Conservation (phyloP, 2,113 vertebrate genomes). For the Chaetodon auriga region DNA sequence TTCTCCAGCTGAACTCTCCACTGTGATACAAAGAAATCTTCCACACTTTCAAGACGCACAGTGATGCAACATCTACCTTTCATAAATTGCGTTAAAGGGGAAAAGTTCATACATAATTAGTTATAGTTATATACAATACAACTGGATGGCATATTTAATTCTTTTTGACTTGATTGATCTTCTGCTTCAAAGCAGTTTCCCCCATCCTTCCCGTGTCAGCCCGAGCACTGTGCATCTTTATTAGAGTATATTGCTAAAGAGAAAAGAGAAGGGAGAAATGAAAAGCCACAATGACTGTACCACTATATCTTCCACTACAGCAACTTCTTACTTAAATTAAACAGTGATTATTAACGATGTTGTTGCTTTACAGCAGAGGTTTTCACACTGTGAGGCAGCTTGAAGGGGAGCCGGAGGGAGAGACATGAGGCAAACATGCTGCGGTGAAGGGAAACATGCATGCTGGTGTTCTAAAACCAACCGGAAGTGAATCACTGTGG, state of each 20-base stretch:
- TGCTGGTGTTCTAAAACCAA: neutral
- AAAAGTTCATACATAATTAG: conserved; percentile 1
- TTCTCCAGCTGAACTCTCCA: neutral
- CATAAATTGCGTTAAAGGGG: neutral
- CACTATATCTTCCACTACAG: neutral
- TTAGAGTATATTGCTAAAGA: neutral
- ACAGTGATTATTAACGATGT: neutral
- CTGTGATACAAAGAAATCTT: conserved; percentile 1
- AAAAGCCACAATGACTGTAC: neutral
- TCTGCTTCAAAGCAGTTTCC: conserved; percentile 48
- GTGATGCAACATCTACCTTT: conserved; percentile 28
- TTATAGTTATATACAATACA: conserved; percentile 2
- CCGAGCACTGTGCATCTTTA: neutral
- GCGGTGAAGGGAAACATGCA: neutral
- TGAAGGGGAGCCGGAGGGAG: too few relatives aligned
- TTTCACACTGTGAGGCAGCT: too few relatives aligned
- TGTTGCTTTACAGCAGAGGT: too few relatives aligned
- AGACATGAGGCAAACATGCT: neutral
- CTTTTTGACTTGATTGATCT: conserved; percentile 44
- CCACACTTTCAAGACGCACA: neutral
- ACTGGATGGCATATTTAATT: conserved; percentile 30
- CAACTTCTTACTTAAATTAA: neutral
- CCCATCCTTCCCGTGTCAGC: neutral
- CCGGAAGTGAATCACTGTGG: neutral
- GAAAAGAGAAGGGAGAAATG: neutral